These are phyloP conservation scores for Ypsolopha scabrella DNA, from an alignment of 2,888 invertebrate species.

Conservation along the genomic window DNA sequence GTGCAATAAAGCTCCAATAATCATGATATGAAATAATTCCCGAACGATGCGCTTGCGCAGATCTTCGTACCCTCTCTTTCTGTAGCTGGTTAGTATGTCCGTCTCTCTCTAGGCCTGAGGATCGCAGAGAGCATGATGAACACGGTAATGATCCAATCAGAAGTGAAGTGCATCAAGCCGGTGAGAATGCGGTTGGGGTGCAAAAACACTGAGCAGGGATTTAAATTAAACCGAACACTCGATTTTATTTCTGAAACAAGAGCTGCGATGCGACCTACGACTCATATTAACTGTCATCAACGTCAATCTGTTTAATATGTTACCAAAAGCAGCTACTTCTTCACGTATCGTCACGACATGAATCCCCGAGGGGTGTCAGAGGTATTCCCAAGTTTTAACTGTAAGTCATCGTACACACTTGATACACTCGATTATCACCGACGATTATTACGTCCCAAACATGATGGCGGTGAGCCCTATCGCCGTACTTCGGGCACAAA, in stretches of 20 bases:
- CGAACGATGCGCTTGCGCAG: slow-evolving; percentile 50
- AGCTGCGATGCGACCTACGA: no score
- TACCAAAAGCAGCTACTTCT: no score
- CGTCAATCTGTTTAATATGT: no score
- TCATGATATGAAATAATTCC: slow-evolving; percentile 69
- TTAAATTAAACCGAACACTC: slow-evolving; percentile 63
- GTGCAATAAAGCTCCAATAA: slow-evolving; percentile 71
- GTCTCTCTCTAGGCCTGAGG: slow-evolving; percentile 53
- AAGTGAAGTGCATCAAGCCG: slow-evolving; percentile 67
- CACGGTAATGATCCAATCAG: slow-evolving; percentile 72
- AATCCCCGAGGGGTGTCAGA: no score
- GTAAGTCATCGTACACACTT: no score
- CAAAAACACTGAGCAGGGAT: slow-evolving; percentile 64
- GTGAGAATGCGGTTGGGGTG: slow-evolving; percentile 70
- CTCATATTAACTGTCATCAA: no score
- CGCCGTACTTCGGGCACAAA: no score
- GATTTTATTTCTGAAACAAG: slow-evolving; percentile 45
- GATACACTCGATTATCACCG: no score
- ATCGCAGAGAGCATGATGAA: slow-evolving; percentile 68
- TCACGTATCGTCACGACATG: no score
- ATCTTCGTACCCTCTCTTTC: slow-evolving; percentile 26
- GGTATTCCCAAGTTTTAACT: no score
- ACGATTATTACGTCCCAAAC: no score
- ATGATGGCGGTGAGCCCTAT: no score
- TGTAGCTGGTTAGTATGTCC: slow-evolving; percentile 13